Conservation (phyloP, 2,888 invertebrate genomes). For the Ellobium chinense region DNA sequence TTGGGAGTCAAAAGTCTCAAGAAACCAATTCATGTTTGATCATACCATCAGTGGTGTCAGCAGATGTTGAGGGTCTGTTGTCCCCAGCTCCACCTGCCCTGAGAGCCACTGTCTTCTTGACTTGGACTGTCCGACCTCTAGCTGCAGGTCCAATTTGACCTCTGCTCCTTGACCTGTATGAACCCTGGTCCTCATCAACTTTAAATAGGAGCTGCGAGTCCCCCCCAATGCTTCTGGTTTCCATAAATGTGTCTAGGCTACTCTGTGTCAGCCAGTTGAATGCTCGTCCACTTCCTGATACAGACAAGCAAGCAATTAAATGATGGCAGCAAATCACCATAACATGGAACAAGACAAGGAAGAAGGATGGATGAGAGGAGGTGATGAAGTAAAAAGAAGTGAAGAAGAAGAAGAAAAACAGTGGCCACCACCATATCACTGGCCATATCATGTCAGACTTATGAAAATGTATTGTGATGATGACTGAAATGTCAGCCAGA, state of each 20-base stretch:
- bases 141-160: neutral
- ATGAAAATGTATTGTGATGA: no score
- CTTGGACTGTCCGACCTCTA: neutral
- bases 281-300: conserved; percentile 61
- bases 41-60: conserved; percentile 9
- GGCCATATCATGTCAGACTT: no score
- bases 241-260: conserved; percentile 75
- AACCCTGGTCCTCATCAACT: neutral
- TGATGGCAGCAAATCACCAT: no score
- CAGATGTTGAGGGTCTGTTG: conserved; percentile 15
- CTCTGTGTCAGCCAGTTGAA: conserved; percentile 79
- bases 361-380: no score
- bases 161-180: neutral
- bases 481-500: no score
- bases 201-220: conserved; percentile 34
- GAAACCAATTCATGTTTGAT: neutral
- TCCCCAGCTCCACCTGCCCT: conserved; percentile 12
- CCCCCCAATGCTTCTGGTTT: conserved; percentile 49
- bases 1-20: no score
- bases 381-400: no score
- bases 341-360: no score
- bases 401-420: no score
- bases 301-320: no score
- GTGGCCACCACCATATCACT: no score
- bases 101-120: conserved; percentile 18